Base-by-base conservation (phyloP, 2,113 vertebrate species). In the Rostratula benghalensis region DNA sequence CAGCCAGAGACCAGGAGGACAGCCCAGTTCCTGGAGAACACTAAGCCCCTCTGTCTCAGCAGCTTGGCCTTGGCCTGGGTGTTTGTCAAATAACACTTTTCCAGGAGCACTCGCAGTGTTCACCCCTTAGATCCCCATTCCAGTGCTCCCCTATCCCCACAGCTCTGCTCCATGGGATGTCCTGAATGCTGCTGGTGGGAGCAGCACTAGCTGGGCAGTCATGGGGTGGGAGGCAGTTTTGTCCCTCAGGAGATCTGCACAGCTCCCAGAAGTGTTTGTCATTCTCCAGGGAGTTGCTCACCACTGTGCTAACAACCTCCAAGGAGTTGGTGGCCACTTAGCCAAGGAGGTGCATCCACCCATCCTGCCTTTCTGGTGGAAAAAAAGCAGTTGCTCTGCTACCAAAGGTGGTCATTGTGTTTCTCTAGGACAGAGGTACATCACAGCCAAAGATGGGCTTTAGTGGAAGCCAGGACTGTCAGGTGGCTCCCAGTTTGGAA, bases 181-280 rank as follows among this genome's bases (percentile, higher is more conserved):
- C 57, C 27, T 28, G 16, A 39, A 22, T 43, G 18, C 57, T 87
- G 35, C 43, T 43, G 43, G 28, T 45, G 73, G 57, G 54, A 87
- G 28, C 21, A 83, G n/a, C 1, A 3, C n/a, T 31, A 73, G 39
- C 28, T 35, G 17, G 19, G 37, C 30, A 74, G 43, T 17, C 51
- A 74, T 28, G 50, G 39, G 30, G 23, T 53, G 33, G 27, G 43
- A 53, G 24, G n/a, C 0, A 0, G 39, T 13, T 41, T 30, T 2
- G 4, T 24, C 33, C 11, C n/a, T 16, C 0, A 0, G n/a, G 39
- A 87, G 53, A 46, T 64, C 59, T 3, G 2, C n/a, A 53, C 18
- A 33, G 59, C 50, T 77, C 33, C 28, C 0, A 0, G 39, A 37
- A 87, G 5, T 12, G 17, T 67, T 25, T 27, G n/a, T 57, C 53